Evolutionary conservation across 2,113 vertebrate species (phyloP), one percentile per base, ranked within the genome.

Genomic region (Thunnus thynnus): DNA sequence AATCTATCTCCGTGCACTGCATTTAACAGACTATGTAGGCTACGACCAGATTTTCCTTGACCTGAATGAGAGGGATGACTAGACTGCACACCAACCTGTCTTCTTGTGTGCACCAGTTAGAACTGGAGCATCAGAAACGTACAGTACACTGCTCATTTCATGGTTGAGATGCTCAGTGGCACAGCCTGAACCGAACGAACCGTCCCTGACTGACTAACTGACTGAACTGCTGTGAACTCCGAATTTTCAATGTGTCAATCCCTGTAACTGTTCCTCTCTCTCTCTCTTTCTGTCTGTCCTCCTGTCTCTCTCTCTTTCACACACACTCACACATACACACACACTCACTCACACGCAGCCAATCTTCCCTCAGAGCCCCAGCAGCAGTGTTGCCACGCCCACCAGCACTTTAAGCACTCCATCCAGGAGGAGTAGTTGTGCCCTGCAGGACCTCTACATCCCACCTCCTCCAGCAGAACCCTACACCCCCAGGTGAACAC

Each of bases 351-450:
- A 89, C 76, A 95, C 88, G 80, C 92, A 99, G 98, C 98, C 98
- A 75, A 96, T 99, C 94, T 97, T 98, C 93, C 97, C 98, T 88
- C 97, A 97, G 93, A 99, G 98, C 90, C 98, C 98, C 91, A 97
- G 96, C 92, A 99, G 98, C 94, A 98, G 97, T 11, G 96, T 96
- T 66, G 97, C 97, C 84, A 99, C 98, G 0, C 98, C 98, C 68
- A 97, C 97, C 90, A 99, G 98, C 92, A 99, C 98, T 84, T 96
- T 99, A 90, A 98, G 97, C 93, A 98, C 98, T 75, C 98, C 98
- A 5, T 98, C 98, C 72, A 98, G 98, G 93, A 96, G 97, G 92
- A 97, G 98, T 88, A 99, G 97, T 89, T 98, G 97, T 73, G 98
- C 98, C 17, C 97, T 99, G 18, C 97, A 99, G 87, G 98, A 99